These are phyloP conservation scores for Ommatoiulus sabulosus DNA, from an alignment of 2,888 invertebrate genomes.

Conservation along the genomic window DNA sequence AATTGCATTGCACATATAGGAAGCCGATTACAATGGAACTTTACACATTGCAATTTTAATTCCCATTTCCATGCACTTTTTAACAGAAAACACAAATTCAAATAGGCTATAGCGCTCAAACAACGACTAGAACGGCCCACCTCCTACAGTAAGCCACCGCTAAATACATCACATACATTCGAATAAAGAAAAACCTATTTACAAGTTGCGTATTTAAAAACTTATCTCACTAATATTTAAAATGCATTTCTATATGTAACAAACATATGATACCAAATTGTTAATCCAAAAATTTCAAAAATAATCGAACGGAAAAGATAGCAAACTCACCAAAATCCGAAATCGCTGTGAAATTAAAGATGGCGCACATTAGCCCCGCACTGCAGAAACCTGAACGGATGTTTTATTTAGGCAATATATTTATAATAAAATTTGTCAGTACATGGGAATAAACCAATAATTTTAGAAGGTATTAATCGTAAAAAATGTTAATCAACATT, in stretches of 20 bases:
- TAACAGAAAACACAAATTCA: not conserved
- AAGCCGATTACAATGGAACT: not conserved
- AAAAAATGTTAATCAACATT: not conserved
- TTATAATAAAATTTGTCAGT: not conserved
- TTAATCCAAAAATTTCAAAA: not conserved
- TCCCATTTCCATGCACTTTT: not conserved
- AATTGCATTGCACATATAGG: not conserved
- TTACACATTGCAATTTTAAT: not conserved
- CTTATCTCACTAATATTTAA: not conserved
- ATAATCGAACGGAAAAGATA: not conserved
- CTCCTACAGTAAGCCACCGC: not conserved
- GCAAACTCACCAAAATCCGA: not conserved
- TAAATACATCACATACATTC: not conserved
- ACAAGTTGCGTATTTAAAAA: not conserved
- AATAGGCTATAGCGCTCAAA: not conserved
- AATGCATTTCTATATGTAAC: not conserved
- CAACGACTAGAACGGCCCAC: conserved; percentile 24
- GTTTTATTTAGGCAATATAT: not conserved
- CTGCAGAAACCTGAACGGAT: not conserved
- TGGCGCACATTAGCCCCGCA: not conserved
- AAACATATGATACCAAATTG: not conserved
- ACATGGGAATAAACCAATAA: not conserved
- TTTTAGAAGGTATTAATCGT: not conserved
- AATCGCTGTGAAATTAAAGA: not conserved
- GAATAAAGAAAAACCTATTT: not conserved